Percentiles rank a stretch among this genome's conserved stretches.
phyloP scores from a whole-genome alignment of 2,888 invertebrate genomes.

The Parnassius orleans region DNA sequence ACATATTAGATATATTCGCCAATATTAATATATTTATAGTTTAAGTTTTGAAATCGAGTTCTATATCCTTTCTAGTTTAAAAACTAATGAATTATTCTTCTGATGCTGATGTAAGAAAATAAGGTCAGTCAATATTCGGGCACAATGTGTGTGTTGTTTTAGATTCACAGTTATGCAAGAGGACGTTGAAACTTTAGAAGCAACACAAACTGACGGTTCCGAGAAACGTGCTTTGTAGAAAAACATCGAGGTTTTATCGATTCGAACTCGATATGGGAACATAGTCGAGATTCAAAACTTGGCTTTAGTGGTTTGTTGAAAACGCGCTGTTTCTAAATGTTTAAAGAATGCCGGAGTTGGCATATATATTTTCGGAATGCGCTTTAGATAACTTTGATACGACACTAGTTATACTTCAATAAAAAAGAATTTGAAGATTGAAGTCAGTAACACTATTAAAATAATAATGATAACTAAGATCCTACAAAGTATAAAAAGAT shows the following conservation, averaged over 20 bases:
- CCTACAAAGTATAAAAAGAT: too few relatives aligned
- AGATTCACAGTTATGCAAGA: conserved; percentile 64
- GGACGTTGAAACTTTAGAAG: conserved; percentile 63
- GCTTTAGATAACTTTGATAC: not conserved
- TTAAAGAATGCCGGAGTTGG: not conserved
- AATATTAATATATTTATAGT: too few relatives aligned
- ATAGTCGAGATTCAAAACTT: conserved; percentile 62
- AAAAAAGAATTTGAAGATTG: too few relatives aligned
- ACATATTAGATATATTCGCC: too few relatives aligned
- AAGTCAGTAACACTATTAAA: too few relatives aligned
- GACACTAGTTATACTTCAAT: too few relatives aligned
- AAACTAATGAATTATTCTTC: too few relatives aligned
- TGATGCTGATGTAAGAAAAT: conserved; percentile 50
- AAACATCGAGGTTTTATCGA: conserved; percentile 72
- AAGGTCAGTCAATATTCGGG: conserved; percentile 64
- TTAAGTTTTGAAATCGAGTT: too few relatives aligned
- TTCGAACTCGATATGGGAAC: conserved; percentile 67
- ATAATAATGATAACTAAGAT: too few relatives aligned
- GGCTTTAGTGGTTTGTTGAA: conserved; percentile 36
- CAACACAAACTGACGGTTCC: conserved; percentile 51
- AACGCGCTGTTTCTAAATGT: conserved; percentile 21
- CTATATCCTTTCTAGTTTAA: too few relatives aligned
- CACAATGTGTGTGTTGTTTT: conserved; percentile 57
- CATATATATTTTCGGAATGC: not conserved
- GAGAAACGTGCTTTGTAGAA: conserved; percentile 75